Conservation (phyloP, 2,113 vertebrate species). For the Furnarius figulus region DNA sequence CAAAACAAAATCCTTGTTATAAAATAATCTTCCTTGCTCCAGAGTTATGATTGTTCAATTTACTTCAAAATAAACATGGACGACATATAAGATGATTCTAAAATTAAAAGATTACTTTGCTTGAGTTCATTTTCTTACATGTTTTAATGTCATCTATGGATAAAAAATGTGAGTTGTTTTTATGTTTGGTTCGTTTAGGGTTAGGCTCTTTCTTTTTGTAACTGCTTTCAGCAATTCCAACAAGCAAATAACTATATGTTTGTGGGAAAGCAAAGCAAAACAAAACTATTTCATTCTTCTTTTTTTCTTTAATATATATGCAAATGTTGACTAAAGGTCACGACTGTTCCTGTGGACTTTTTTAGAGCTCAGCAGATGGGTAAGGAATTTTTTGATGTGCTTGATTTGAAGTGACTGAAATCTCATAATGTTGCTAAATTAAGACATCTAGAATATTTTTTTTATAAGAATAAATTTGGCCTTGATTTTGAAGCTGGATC, state of each 20-base stretch:
- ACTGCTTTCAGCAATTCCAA: neutral
- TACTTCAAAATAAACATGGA: neutral
- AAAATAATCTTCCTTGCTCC: neutral
- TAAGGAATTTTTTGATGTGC: rapidly evolving
- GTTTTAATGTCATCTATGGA: neutral
- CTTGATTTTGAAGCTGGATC: neutral
- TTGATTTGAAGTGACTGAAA: neutral
- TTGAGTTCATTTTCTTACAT: neutral
- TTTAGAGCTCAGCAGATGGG: neutral
- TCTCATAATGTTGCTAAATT: neutral
- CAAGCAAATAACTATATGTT: neutral
- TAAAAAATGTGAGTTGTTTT: neutral
- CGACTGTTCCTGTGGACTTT: neutral
- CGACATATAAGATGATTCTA: neutral
- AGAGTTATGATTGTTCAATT: neutral
- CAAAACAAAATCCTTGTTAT: neutral
- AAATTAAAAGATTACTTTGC: neutral
- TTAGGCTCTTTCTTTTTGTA: neutral
- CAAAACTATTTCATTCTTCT: neutral
- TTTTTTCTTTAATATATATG: neutral
- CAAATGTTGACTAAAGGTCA: neutral
- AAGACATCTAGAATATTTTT: neutral
- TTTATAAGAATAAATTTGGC: neutral
- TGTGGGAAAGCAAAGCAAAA: neutral
- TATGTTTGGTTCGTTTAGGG: rapidly evolving